These are phyloP conservation scores for Falco novaeseelandiae DNA, from an alignment of 2,797 vertebrate genomes.

Conservation along the genomic window DNA sequence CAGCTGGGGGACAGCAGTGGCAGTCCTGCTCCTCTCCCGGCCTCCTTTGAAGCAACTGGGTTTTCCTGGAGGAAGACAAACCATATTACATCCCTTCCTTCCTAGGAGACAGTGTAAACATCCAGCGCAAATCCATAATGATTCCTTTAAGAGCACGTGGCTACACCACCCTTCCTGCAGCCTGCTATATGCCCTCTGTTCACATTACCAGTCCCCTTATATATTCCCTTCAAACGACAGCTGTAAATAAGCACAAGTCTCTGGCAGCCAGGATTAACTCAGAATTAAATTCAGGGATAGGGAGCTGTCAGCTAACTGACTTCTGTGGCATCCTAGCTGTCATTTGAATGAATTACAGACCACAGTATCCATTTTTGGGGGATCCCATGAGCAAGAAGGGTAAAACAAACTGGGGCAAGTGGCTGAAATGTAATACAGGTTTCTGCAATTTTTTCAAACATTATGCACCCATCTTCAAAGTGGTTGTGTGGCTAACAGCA, in stretches of 20 bases:
- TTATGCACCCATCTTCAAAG: not conserved
- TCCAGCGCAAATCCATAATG: fast-evolving
- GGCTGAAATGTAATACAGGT: not conserved
- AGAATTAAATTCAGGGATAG: conserved; percentile 3
- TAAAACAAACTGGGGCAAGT: not conserved
- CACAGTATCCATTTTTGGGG: not conserved
- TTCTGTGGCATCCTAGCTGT: not conserved
- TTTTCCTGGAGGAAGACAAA: not conserved
- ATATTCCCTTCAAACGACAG: not conserved
- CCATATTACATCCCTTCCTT: not conserved
- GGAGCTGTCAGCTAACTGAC: not conserved
- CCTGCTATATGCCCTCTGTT: not conserved
- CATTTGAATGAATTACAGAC: conserved; percentile 5
- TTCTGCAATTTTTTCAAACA: not conserved
- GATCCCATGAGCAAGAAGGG: not conserved
- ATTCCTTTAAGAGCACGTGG: not conserved
- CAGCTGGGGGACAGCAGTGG: not conserved
- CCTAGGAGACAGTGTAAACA: not conserved
- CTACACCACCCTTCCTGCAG: not conserved
- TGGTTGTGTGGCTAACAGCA: not conserved
- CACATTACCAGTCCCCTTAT: not conserved
- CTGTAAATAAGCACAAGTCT: not conserved
- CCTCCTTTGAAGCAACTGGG: not conserved
- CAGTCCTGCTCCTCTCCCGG: not conserved
- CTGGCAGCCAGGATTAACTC: not conserved